phyloP scores from a whole-genome alignment of 1,140 invertebrate species.

The Thaumetopoea pityocampa region DNA sequence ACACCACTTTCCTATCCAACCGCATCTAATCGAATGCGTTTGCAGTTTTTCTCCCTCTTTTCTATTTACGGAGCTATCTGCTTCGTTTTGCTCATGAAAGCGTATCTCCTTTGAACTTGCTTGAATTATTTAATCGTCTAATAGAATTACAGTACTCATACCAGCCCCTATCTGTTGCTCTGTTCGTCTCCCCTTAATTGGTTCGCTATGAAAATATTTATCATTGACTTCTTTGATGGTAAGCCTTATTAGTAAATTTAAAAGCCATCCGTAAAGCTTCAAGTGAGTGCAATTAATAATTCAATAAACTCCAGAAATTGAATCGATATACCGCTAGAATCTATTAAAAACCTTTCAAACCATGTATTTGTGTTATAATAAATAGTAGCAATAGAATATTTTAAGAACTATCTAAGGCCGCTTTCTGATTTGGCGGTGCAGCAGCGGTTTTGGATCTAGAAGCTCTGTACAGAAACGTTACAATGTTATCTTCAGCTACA shows the following conservation, averaged over 20 bases:
- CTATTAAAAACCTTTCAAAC: too few relatives aligned
- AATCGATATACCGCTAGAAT: too few relatives aligned
- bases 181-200: constrained; percentile 44
- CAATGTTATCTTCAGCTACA: too few relatives aligned
- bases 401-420: too few relatives aligned
- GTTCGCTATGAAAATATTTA: constrained; percentile 42
- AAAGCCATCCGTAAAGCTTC: neutral
- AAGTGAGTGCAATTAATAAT: neutral
- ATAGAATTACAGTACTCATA: constrained; percentile 61
- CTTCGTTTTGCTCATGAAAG: constrained; percentile 67
- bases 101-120: constrained; percentile 69
- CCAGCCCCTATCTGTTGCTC: constrained; percentile 51
- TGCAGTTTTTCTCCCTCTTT: constrained; percentile 42
- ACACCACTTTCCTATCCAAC: constrained; percentile 10
- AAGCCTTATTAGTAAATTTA: constrained; percentile 2
- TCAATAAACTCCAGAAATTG: too few relatives aligned
- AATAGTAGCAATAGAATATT: too few relatives aligned
- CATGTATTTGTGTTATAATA: too few relatives aligned
- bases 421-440: too few relatives aligned
- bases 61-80: constrained; percentile 56
- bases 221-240: constrained; percentile 24
- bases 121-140: constrained; percentile 73
- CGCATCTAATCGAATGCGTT: constrained; percentile 47
- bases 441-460: too few relatives aligned
- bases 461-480: too few relatives aligned